These are phyloP conservation scores for Drosophila biarmipes DNA, from an alignment of 1,140 invertebrate species.

Conservation along the genomic window DNA sequence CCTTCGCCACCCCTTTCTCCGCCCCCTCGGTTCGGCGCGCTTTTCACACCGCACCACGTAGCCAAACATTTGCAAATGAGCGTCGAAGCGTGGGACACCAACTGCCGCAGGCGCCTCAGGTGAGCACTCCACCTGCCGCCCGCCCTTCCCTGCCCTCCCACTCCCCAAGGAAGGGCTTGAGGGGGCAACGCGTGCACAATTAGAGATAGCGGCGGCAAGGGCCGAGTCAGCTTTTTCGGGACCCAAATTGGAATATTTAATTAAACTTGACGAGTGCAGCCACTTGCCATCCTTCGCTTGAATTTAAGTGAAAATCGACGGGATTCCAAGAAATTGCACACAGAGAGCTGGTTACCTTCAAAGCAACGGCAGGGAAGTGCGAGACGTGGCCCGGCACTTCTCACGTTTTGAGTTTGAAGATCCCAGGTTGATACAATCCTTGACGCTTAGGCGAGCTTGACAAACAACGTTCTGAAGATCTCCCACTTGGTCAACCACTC, in stretches of 20 bases:
- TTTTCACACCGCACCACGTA: constrained; percentile 61
- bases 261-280: constrained; percentile 57
- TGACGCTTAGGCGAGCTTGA: not conserved
- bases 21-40: constrained; percentile 8
- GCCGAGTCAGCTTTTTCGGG: constrained; percentile 22
- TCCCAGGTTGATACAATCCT: too few relatives aligned
- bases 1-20: not conserved
- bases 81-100: constrained; percentile 61
- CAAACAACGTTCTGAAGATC: not conserved
- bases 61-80: constrained; percentile 77
- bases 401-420: too few relatives aligned
- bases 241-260: constrained; percentile 67
- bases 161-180: not conserved
- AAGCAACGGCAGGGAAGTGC: too few relatives aligned
- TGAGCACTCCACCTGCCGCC: constrained; percentile 14
- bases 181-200: constrained; percentile 55
- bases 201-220: constrained; percentile 52
- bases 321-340: not conserved
- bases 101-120: constrained; percentile 52
- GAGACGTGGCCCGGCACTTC: too few relatives aligned
- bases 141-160: not conserved
- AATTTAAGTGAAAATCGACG: not conserved
- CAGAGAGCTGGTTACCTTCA: not conserved
- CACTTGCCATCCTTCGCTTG: not conserved
- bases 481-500: not conserved